Base-by-base conservation (phyloP, 2,797 vertebrate genomes). In the Pangasius krempfi region DNA sequence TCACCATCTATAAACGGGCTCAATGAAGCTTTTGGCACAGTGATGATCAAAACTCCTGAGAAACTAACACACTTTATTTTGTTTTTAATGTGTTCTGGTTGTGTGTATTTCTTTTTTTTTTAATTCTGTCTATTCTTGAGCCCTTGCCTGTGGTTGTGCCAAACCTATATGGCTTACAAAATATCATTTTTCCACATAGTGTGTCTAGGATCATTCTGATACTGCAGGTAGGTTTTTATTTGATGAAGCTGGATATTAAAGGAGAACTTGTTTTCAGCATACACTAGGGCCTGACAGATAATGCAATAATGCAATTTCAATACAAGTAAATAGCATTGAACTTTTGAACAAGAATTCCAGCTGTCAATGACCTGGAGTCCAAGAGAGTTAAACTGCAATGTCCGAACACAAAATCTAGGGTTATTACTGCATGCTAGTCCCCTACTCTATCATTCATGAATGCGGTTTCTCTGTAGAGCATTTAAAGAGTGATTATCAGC, bases 91-190 rank as follows among this genome's bases (percentile, higher is more conserved):
- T 27, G 40, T 47, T 81, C 52, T 47, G 1, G 27, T 62, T 68
- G 33, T 87, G 76, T 54, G 47, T 62, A 9, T 30, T 33, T 33
- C 33, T 33, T 16, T 30, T 82, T 54, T 56, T 84, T 8, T 44
- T n/a, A n/a, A n/a, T 16, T 84, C 54, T 27, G 52, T 22, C 44
- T 18, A 14, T 76, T 50, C 33, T 78, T 58, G 27, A 82, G 56
- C 18, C 27, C 56, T 84, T 37, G 81, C 20, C 33, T 88, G 89
- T 79, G 76, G 86, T 88, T 91, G 86, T 92, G 89, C 87, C 84
- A 90, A 91, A 89, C 81, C 54, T 20, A 79, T 56, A 7, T 27
- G 56, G 79, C 79, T 6, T 58, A 52, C 54, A 81, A 60, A 60
- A 56, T 58, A 80, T 27, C 3, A 47, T 75, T 50, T 27, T 75